Evolutionary conservation across 2,888 invertebrate species (phyloP).

Genomic region (Pollenia labialis): DNA sequence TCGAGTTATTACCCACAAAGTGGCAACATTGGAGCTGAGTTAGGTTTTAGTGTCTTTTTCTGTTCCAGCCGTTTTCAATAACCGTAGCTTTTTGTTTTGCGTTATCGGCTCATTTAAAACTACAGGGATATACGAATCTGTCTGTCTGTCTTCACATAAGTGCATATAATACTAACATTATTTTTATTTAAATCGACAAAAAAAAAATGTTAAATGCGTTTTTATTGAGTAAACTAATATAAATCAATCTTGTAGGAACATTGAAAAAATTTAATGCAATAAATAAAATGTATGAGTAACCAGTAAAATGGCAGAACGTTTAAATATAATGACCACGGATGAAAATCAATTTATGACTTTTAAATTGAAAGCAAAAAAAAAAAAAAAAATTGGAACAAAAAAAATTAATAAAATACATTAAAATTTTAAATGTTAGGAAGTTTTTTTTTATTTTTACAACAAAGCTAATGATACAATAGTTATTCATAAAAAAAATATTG

Average conservation of each 20-base stretch:
- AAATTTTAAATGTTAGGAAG: no score
- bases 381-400: neutral
- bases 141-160: neutral
- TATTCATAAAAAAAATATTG: no score
- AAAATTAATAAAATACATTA: no score
- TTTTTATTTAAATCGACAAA: neutral
- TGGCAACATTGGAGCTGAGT: no score
- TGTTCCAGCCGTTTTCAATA: no score
- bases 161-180: neutral
- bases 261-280: neutral
- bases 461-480: no score
- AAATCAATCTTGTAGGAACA: neutral
- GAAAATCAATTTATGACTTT: neutral
- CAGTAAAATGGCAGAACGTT: neutral
- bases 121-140: no score
- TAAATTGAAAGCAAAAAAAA: neutral
- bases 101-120: no score
- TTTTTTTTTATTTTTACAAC: no score
- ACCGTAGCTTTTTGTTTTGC: no score
- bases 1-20: no score
- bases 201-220: neutral
- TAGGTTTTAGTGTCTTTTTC: no score
- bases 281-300: neutral
- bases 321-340: neutral
- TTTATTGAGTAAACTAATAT: neutral